These are phyloP conservation scores for Sisyra terminalis DNA, from an alignment of 2,888 invertebrate genomes.

Conservation along the genomic window DNA sequence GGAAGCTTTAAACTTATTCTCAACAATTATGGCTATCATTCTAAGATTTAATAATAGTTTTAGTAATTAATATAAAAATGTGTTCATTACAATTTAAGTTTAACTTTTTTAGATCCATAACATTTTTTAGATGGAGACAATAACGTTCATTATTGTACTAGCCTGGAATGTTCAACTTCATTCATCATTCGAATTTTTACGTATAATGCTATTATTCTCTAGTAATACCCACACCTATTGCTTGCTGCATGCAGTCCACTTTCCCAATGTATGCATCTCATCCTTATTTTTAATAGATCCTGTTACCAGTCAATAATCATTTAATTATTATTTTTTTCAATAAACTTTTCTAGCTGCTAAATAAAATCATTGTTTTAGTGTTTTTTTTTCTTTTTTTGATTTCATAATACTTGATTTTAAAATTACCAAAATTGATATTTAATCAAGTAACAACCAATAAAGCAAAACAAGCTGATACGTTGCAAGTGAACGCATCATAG, in stretches of 20 bases:
- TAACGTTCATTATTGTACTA: too few relatives aligned
- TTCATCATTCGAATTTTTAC: too few relatives aligned
- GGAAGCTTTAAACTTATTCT: conserved; percentile 8
- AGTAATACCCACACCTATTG: too few relatives aligned
- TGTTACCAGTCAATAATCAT: conserved; percentile 1
- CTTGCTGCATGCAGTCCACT: neutral
- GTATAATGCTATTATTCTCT: too few relatives aligned
- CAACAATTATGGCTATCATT: neutral
- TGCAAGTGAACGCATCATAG: too few relatives aligned
- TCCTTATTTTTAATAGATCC: conserved; percentile 1
- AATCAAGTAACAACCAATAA: too few relatives aligned
- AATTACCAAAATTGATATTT: too few relatives aligned
- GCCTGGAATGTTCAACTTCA: too few relatives aligned
- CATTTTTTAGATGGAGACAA: neutral
- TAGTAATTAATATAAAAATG: neutral
- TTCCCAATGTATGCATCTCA: neutral
- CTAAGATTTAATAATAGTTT: neutral
- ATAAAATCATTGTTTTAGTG: too few relatives aligned
- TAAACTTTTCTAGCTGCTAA: conserved; percentile 1
- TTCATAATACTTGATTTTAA: too few relatives aligned
- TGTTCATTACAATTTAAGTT: neutral
- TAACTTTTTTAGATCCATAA: neutral
- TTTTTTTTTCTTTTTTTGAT: too few relatives aligned
- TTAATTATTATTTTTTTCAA: neutral
- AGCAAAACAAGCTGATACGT: too few relatives aligned